Base-by-base conservation (phyloP, 2,888 invertebrate species). In the Carcina quercana region DNA sequence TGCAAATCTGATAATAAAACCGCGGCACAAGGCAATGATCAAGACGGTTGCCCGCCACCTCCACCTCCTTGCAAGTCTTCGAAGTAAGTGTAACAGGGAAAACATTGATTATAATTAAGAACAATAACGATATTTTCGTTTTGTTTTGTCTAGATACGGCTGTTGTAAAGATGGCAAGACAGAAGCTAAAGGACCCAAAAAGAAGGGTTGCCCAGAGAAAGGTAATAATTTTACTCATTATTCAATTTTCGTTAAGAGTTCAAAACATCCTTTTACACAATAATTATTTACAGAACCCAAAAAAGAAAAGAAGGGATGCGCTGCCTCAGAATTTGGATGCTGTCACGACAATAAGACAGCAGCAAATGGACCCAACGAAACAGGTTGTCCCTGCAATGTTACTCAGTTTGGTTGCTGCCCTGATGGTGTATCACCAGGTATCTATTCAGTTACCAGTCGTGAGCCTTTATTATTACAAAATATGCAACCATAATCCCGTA, bases 41-140 rank as follows among this genome's bases (percentile, higher is more conserved):
- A 88, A 43, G 92, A 94, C 60, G 97, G 95, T 8, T 98, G 98
- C 60, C 91, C 91, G 8, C 87, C 88, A 6, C 88, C 89, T 2
- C 74, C 82, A n/a, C 76, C 84, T 0, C 63, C 80, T 24, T 90
- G 90, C 62, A 65, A 72, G 28, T 67, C 79, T 38, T 86, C 89
- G 3, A 72, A 85, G 87, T 88, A 62, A 45, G 63, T 34, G 4
- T n/a, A n/a, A n/a, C n/a, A n/a, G n/a, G n/a, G n/a, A n/a, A n/a
- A n/a, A n/a, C n/a, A n/a, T n/a, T n/a, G n/a, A n/a, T n/a, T n/a
- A n/a, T 3, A 25, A 5, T 32, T 25, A 12, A 64, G 11, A 29
- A 3, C 25, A 6, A 22, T 13, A 24, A 12, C 13, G 14, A 10
- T 10, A 11, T 10, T 7, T 28, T 35, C 13, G 27, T 37, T 38